Evolutionary conservation across 1,140 invertebrate genomes (phyloP).

Genomic region (Saccostrea echinata): DNA sequence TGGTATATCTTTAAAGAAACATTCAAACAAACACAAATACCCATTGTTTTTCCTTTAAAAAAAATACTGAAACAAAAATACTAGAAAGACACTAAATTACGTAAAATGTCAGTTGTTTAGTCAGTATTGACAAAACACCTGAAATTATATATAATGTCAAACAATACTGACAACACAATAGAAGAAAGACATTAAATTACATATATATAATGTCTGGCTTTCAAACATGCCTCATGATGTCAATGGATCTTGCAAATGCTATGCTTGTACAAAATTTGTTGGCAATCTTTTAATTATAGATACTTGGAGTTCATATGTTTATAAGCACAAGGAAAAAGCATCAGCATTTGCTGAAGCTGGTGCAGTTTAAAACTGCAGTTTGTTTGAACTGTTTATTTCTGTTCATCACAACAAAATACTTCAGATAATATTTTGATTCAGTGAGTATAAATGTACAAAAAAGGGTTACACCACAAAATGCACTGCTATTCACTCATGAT

Average conservation of each 20-base stretch:
- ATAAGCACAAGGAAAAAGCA: background rate
- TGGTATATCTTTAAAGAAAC: constrained; percentile 30
- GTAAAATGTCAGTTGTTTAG: background rate
- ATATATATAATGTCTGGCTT: too few species aligned
- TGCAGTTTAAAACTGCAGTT: constrained; percentile 25
- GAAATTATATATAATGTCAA: background rate
- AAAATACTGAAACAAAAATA: constrained; percentile 18
- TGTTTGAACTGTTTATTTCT: background rate
- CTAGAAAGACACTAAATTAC: constrained; percentile 3
- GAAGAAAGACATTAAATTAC: too few species aligned
- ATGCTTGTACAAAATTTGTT: background rate
- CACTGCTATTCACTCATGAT: constrained; percentile 41
- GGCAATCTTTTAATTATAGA: background rate
- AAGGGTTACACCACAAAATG: constrained; percentile 12
- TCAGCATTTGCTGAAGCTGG: background rate
- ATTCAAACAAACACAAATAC: constrained; percentile 17
- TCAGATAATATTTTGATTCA: constrained; percentile 35
- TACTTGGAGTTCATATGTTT: background rate
- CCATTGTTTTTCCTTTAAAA: background rate
- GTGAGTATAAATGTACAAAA: constrained; percentile 27
- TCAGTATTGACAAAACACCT: background rate
- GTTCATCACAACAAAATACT: constrained; percentile 2
- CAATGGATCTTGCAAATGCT: background rate
- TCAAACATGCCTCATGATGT: too few species aligned
- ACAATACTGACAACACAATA: too few species aligned